A percentile compares a stretch with the other conserved stretches of the same genome.
Conservation (phyloP, 2,113 vertebrate species). For the Aramus guarauna region DNA sequence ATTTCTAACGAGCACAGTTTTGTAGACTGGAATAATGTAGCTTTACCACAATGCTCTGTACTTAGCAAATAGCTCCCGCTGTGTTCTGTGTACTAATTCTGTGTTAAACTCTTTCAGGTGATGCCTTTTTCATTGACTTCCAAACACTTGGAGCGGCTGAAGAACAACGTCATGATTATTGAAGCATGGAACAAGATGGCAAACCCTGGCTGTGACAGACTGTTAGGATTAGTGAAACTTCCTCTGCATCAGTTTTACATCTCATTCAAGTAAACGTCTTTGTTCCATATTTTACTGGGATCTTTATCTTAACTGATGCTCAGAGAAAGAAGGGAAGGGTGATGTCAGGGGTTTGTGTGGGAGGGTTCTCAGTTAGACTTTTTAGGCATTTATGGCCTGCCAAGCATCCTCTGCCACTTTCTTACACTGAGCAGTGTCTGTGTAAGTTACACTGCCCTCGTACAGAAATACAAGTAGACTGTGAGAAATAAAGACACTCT, state of each 20-base stretch:
- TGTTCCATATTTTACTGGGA: background rate
- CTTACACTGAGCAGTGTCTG: background rate
- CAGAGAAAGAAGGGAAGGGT: background rate
- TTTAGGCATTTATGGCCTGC: background rate
- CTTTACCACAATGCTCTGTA: background rate
- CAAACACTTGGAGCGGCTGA: constrained; percentile 85
- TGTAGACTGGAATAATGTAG: background rate
- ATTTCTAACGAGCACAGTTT: accelerated
- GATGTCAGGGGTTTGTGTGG: background rate
- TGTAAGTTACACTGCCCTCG: background rate
- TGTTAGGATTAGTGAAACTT: constrained; percentile 91
- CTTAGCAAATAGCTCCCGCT: background rate
- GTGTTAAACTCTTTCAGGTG: constrained; percentile 71
- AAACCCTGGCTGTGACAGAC: constrained; percentile 76
- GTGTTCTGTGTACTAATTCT: background rate
- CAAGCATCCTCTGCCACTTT: background rate
- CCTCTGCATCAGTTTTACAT: constrained; percentile 96
- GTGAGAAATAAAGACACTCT: background rate
- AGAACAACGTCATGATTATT: constrained; percentile 93
- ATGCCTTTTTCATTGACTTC: constrained; percentile 84
- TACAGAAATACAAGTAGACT: background rate
- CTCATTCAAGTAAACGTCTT: constrained; percentile 86
- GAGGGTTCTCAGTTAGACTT: background rate
- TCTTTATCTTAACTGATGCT: background rate
- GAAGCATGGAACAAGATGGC: constrained; percentile 90